A percentile compares a stretch with the other conserved stretches of the same genome.
These are phyloP conservation scores for Drosophila fuyamai DNA, from an alignment of 1,140 invertebrate species.

Conservation along the genomic window DNA sequence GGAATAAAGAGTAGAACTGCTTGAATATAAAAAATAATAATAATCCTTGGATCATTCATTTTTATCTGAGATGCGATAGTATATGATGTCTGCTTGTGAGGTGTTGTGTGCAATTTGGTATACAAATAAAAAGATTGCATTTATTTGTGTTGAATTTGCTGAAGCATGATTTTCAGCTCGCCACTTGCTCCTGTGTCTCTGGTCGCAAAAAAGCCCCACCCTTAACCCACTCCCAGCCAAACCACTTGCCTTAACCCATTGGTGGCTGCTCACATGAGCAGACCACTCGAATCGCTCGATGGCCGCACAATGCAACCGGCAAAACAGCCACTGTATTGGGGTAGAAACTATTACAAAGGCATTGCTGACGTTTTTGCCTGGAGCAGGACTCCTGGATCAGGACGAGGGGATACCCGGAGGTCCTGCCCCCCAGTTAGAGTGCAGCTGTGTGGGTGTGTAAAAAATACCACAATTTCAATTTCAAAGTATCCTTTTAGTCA, in stretches of 20 bases:
- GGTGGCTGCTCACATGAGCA: conserved; percentile 16
- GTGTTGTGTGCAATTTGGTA: neutral
- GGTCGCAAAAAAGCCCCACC: neutral
- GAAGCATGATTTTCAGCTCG: neutral
- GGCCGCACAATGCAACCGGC: conserved; percentile 23
- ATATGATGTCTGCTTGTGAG: too few species aligned
- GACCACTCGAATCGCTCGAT: conserved; percentile 29
- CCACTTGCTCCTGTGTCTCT: conserved; percentile 12
- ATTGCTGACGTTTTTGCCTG: conserved; percentile 14
- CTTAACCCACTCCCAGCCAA: too few species aligned
- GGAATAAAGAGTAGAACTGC: neutral
- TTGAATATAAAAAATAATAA: too few species aligned
- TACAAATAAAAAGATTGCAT: neutral
- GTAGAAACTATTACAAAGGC: conserved; percentile 31
- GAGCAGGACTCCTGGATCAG: neutral
- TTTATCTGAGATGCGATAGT: too few species aligned
- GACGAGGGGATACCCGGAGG: neutral
- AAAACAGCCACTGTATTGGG: conserved; percentile 14
- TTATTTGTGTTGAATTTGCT: neutral
- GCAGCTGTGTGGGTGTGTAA: conserved; percentile 37
- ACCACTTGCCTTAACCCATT: neutral
- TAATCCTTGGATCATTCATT: too few species aligned
- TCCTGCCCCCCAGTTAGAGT: conserved; percentile 11
- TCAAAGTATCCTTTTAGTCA: conserved; percentile 83
- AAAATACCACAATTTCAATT: conserved; percentile 82